Conservation (phyloP, 2,113 vertebrate genomes). For the Nymphicus hollandicus region DNA sequence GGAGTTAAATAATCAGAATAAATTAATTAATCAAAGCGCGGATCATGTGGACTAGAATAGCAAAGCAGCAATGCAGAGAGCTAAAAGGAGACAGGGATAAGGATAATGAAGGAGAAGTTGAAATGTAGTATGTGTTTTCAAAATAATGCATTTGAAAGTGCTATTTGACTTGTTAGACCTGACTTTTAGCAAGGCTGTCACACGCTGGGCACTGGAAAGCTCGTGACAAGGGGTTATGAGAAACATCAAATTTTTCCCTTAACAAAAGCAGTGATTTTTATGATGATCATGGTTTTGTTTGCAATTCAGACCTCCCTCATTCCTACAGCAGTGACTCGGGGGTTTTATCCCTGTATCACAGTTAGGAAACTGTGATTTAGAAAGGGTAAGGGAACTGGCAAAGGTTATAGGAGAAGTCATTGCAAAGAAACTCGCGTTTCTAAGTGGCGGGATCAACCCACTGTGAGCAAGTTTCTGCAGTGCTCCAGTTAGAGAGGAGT, state of each 20-base stretch:
- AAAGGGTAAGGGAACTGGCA: not conserved
- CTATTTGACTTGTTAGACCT: not conserved
- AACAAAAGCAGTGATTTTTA: not conserved
- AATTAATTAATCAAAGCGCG: slow-evolving; percentile 69
- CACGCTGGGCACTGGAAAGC: not conserved
- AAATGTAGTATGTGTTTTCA: slow-evolving; percentile 17
- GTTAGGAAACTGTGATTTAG: not conserved
- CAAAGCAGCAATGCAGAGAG: slow-evolving; percentile 20
- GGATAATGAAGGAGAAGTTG: slow-evolving; percentile 8
- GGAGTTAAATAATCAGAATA: slow-evolving; percentile 69
- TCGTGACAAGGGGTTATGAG: not conserved
- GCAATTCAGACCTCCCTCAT: not conserved
- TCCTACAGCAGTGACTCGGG: not conserved
- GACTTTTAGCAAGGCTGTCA: not conserved
- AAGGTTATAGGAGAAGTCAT: not conserved
- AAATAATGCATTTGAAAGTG: slow-evolving; percentile 4
- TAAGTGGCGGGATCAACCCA: not conserved
- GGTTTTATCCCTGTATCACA: not conserved
- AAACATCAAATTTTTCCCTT: not conserved
- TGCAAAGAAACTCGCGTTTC: not conserved
- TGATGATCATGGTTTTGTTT: not conserved
- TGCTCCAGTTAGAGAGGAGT: not conserved
- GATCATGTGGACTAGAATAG: slow-evolving; percentile 57
- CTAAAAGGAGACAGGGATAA: not conserved
- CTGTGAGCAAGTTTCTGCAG: not conserved